Base-by-base conservation (phyloP, 2,888 invertebrate species). In the Copidosoma aretas region DNA sequence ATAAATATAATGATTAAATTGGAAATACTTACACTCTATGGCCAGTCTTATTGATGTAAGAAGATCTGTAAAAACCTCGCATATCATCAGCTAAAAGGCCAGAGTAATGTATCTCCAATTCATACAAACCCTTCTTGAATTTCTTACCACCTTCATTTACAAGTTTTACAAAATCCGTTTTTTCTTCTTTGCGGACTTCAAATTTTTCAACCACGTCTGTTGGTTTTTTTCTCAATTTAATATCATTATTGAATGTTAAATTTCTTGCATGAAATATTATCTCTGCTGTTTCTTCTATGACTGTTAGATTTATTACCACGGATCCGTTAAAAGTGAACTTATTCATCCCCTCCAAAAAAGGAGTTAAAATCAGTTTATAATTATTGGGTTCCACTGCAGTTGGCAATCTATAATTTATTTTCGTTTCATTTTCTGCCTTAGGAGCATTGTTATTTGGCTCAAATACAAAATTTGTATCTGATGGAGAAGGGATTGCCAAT, bases 11-110 rank as follows among this genome's bases (percentile, higher is more conserved):
- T 8, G 1, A 15, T 51, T 39, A 60, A 60, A 19, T 43, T 21
- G 54, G 56, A 22, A 25, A 21, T 54, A 77, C 77, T 75, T 79
- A 83, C 78, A 65, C 73, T 10, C 67, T 83, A 75, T 83, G 84
- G 41, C 84, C 85, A 22, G 79, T 71, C 15, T 81, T 64, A 68
- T 86, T 85, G 5, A 79, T 82, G 76, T 91, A 92, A 54, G 86
- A 87, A 74, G 89, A 90, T 76, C 88, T 87, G 78, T 91, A 92
- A 78, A 92, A 90, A 60, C 92, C 92, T 59, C 86, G 86, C 69
- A 90, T 81, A 1, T 88, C 85, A 76, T 90, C 87, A n/a, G 87
- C 86, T 25, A 90, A 87, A 22, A 77, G 79, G 15, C 89, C 89
- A 15, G 80, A 78, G 76, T 88, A 89, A 0, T 85, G 79, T 51